phyloP scores from a whole-genome alignment of 2,888 invertebrate species.

The Lycocerus yunnanus region DNA sequence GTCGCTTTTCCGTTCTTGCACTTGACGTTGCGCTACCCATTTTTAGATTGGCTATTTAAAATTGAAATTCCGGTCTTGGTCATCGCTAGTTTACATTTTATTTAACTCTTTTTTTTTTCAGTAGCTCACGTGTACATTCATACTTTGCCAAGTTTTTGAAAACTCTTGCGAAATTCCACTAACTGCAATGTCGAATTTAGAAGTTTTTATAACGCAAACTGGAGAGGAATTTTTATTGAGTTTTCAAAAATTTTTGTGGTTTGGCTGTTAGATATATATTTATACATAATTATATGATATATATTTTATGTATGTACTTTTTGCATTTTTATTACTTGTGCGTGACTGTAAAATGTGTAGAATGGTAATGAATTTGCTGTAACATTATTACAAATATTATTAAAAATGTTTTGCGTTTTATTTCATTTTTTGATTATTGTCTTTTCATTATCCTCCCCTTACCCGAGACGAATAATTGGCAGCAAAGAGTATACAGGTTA shows the following conservation, averaged over 20 bases:
- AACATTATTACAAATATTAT: slow-evolving; percentile 31
- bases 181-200: neutral
- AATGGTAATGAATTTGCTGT: slow-evolving; percentile 32
- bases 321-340: slow-evolving; percentile 38
- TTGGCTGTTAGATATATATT: slow-evolving; percentile 27
- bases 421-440: slow-evolving; percentile 3
- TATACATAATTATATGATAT: neutral
- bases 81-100: slow-evolving; percentile 7
- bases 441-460: too few species aligned
- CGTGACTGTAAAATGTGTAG: slow-evolving; percentile 41
- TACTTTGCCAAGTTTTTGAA: slow-evolving; percentile 11
- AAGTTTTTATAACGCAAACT: neutral
- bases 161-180: neutral
- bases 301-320: slow-evolving; percentile 29
- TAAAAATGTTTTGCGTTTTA: slow-evolving; percentile 13
- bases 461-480: too few species aligned
- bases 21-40: neutral
- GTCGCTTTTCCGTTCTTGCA: neutral
- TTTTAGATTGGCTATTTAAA: neutral
- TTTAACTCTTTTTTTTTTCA: slow-evolving; percentile 5
- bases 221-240: neutral
- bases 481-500: too few species aligned
- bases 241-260: slow-evolving; percentile 14
- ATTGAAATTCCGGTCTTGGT: neutral
- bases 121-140: slow-evolving; percentile 16